Conservation (phyloP, 2,113 vertebrate genomes). For the Anoplopoma fimbria region DNA sequence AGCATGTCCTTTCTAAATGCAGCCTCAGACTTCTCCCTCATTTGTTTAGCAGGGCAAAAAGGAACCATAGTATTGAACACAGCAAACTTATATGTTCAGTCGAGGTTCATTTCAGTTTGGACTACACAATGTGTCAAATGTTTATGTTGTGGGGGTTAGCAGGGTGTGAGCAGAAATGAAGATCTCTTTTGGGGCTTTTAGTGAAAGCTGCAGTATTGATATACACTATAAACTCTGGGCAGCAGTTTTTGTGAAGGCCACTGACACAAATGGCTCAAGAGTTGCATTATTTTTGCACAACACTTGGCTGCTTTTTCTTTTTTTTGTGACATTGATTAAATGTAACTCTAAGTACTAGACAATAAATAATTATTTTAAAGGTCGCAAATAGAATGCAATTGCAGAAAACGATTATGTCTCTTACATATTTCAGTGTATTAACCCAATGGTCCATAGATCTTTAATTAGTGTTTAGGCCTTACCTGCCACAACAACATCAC, state of each 20-base stretch:
- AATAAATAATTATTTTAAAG: not conserved
- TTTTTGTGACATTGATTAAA: not conserved
- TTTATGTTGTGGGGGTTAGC: not conserved
- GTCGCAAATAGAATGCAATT: not conserved
- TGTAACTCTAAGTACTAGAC: not conserved
- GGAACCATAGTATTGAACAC: not conserved
- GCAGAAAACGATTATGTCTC: not conserved
- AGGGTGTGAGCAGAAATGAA: not conserved
- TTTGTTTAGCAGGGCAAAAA: not conserved
- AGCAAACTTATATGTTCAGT: not conserved
- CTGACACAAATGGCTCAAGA: not conserved
- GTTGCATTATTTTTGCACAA: not conserved
- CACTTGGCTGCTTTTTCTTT: not conserved
- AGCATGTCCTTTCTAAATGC: not conserved
- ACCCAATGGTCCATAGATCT: not conserved
- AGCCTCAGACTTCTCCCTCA: not conserved
- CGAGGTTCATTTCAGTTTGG: not conserved
- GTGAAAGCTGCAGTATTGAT: slow-evolving; percentile 17
- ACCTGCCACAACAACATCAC: not conserved
- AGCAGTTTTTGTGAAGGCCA: not conserved
- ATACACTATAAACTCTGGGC: not conserved
- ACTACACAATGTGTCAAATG: not conserved
- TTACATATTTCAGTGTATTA: not conserved
- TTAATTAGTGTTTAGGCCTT: not conserved
- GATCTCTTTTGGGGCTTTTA: not conserved